These are phyloP conservation scores for Punctoribates punctum DNA, from an alignment of 2,888 invertebrate genomes.

Conservation along the genomic window DNA sequence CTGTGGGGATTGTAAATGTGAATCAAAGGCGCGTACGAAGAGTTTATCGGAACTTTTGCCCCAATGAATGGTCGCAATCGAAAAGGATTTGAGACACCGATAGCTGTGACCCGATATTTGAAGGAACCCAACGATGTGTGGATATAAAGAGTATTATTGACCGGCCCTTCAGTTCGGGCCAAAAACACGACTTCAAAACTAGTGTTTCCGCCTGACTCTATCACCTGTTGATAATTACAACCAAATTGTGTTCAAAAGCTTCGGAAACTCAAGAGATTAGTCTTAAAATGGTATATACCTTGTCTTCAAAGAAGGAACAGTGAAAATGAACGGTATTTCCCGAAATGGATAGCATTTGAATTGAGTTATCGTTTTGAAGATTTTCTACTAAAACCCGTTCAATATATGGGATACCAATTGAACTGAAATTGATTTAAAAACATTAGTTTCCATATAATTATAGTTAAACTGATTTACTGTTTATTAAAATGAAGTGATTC, in stretches of 20 bases:
- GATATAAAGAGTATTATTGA: conserved; percentile 81
- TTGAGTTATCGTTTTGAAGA: conserved; percentile 75
- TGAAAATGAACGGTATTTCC: conserved; percentile 93
- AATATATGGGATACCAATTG: conserved; percentile 80
- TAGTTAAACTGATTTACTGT: conserved; percentile 30
- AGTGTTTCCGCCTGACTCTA: conserved; percentile 66
- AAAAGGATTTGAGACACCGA: conserved; percentile 84
- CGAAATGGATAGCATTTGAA: conserved; percentile 88
- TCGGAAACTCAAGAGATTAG: neutral
- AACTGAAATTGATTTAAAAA: conserved; percentile 59
- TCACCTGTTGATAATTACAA: conserved; percentile 57
- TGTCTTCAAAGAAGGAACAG: conserved; percentile 93
- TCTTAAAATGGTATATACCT: conserved; percentile 65
- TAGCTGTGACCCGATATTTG: conserved; percentile 77
- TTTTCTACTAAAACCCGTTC: conserved; percentile 82
- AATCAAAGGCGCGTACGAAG: conserved; percentile 80
- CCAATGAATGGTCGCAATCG: conserved; percentile 84
- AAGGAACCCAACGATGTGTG: conserved; percentile 90
- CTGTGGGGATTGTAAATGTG: conserved; percentile 91
- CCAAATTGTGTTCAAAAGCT: conserved; percentile 55
- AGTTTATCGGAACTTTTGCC: conserved; percentile 84
- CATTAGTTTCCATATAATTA: neutral
- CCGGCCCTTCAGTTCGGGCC: conserved; percentile 81
- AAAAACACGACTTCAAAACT: conserved; percentile 93
- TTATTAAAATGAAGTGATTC: conserved; percentile 41